Conservation (phyloP, 2,113 vertebrate species). For the Cyprinus carpio region DNA sequence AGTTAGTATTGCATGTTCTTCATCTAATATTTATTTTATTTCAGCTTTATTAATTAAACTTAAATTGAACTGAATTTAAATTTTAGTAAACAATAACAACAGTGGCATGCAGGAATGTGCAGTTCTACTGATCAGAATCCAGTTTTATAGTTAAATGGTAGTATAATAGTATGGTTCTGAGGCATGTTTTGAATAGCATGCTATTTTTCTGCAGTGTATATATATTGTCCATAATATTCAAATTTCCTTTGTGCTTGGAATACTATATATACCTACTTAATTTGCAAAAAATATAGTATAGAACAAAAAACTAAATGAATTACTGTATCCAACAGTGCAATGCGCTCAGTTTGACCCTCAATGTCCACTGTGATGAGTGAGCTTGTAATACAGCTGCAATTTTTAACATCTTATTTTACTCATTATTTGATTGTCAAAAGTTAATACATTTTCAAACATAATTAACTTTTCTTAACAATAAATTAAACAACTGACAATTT, state of each 20-base stretch:
- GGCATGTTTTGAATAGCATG: not conserved
- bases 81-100: not conserved
- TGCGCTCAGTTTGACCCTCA: not conserved
- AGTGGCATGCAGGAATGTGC: not conserved
- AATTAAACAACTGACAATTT: not conserved
- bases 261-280: too few species aligned
- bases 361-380: not conserved
- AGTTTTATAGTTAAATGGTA: not conserved
- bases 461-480: not conserved
- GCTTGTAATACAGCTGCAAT: too few species aligned
- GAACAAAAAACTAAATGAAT: too few species aligned
- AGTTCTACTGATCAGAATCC: not conserved
- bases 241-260: too few species aligned
- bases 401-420: too few species aligned
- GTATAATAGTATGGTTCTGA: not conserved
- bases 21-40: not conserved
- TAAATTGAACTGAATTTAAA: not conserved
- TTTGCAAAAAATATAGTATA: too few species aligned
- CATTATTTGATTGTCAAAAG: not conserved
- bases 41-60: not conserved
- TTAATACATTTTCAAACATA: not conserved
- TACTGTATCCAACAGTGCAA: not conserved
- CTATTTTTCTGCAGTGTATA: not conserved
- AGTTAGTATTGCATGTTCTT: not conserved
- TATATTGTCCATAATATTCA: too few species aligned